Evolutionary conservation across 2,888 invertebrate species (phyloP).

Genomic region (Thysanoteuthis rhombus): DNA sequence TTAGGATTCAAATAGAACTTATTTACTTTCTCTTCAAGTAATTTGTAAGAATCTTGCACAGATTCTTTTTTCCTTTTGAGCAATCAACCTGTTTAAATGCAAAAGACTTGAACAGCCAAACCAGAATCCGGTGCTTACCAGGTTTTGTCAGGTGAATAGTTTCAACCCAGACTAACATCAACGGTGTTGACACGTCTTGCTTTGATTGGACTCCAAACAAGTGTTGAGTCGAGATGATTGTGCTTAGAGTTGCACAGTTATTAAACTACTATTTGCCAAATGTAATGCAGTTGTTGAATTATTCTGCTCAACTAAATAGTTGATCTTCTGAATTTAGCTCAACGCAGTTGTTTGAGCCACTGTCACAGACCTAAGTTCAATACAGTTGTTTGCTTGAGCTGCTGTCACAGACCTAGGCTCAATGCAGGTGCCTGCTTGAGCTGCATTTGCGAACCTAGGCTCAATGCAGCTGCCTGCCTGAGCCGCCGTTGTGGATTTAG

Average conservation of each 20-base stretch:
- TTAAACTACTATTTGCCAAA: too few relatives aligned
- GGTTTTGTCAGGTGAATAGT: background rate
- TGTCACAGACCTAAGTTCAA: background rate
- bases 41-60: too few relatives aligned
- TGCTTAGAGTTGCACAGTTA: background rate
- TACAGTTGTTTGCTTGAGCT: background rate
- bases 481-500: background rate
- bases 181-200: background rate
- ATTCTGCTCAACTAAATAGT: background rate
- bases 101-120: background rate
- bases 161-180: background rate
- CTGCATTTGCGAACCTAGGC: background rate
- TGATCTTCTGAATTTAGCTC: background rate
- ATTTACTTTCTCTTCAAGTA: too few relatives aligned
- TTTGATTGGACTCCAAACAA: background rate
- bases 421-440: background rate
- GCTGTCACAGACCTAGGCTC: background rate
- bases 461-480: background rate
- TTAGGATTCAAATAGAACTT: too few relatives aligned
- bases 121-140: background rate
- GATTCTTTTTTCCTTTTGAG: too few relatives aligned
- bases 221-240: background rate
- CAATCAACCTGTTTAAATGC: background rate
- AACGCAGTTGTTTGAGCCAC: background rate
- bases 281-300: background rate